These are phyloP conservation scores for Ursus arctos DNA, from an alignment of 2,113 vertebrate genomes.

Conservation along the genomic window DNA sequence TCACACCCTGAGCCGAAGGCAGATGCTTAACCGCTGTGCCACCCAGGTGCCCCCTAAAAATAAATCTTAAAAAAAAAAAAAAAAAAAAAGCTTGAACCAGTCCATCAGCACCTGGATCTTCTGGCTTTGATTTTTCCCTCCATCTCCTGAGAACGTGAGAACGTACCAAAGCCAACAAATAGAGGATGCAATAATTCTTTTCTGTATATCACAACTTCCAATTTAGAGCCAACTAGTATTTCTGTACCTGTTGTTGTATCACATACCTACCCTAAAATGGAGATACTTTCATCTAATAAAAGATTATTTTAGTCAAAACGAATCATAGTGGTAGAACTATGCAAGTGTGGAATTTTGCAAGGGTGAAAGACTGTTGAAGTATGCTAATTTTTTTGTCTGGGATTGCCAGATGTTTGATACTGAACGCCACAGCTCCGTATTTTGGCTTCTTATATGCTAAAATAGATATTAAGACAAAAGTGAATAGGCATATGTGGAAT, in stretches of 20 bases:
- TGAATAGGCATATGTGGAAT: not conserved
- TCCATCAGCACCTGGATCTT: not conserved
- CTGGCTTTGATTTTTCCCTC: not conserved
- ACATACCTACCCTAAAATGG: not conserved
- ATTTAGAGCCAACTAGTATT: not conserved
- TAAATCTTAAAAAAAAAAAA: not conserved
- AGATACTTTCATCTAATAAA: not conserved
- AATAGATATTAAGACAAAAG: constrained; percentile 39
- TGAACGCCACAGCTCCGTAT: not conserved
- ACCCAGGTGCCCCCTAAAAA: no score
- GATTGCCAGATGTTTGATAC: not conserved
- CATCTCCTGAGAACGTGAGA: not conserved
- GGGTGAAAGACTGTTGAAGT: not conserved
- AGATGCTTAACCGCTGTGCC: no score
- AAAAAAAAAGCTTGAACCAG: not conserved
- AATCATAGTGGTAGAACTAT: not conserved
- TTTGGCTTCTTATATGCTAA: not conserved
- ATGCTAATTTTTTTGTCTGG: not conserved
- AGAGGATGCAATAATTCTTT: not conserved
- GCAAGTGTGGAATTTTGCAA: not conserved
- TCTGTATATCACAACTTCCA: not conserved
- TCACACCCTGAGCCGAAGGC: no score
- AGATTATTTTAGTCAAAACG: not conserved
- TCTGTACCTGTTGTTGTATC: not conserved
- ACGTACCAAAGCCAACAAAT: not conserved